Conservation (phyloP, 2,113 vertebrate genomes). For the Platycercus adscitus region DNA sequence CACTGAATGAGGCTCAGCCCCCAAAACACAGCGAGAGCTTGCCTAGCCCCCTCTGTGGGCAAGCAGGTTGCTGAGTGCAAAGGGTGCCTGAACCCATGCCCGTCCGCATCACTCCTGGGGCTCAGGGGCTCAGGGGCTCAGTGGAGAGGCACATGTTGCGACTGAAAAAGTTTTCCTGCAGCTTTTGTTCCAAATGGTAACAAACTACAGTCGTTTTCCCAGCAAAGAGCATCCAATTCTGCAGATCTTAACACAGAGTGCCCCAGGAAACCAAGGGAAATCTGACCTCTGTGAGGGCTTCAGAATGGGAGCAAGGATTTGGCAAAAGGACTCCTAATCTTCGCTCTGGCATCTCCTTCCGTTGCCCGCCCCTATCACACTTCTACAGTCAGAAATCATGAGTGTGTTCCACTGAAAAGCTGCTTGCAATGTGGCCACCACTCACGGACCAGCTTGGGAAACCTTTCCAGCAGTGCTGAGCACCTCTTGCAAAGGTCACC, state of each 20-base stretch:
- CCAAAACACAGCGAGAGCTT: not conserved
- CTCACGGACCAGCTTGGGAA: not conserved
- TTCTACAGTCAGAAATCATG: not conserved
- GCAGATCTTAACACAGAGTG: not conserved
- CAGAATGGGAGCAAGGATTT: not conserved
- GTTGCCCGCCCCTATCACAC: rapidly evolving
- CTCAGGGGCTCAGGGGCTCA: not conserved
- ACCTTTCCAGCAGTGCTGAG: rapidly evolving
- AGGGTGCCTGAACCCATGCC: not conserved
- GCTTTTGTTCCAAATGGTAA: not conserved
- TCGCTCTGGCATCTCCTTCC: not conserved
- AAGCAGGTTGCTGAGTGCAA: not conserved
- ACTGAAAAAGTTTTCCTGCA: not conserved
- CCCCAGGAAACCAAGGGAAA: not conserved
- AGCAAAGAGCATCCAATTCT: not conserved
- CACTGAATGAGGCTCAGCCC: not conserved
- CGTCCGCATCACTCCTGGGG: rapidly evolving
- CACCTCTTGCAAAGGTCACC: rapidly evolving
- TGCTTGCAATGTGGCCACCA: rapidly evolving
- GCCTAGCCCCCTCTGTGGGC: not conserved
- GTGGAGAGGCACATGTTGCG: not conserved
- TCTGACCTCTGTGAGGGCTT: not conserved
- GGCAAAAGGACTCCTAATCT: not conserved
- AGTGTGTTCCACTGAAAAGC: not conserved
- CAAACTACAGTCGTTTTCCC: not conserved